Evolutionary conservation across 1,140 invertebrate species (phyloP), one percentile per base, ranked within the genome.

Genomic region (Oreohelix idahoensis): DNA sequence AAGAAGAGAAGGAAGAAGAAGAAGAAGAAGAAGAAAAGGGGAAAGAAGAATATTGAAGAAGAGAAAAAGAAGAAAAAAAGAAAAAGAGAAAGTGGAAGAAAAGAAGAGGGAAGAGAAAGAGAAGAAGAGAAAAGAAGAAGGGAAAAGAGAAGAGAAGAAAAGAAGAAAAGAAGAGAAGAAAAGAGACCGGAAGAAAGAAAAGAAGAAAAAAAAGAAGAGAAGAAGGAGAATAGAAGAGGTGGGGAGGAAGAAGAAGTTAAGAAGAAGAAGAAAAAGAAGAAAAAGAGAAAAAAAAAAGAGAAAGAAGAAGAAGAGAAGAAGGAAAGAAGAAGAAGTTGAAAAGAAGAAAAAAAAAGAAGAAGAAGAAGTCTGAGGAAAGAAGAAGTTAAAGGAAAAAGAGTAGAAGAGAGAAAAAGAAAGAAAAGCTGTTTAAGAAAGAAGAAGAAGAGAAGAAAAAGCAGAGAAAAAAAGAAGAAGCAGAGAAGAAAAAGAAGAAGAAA

Each of bases 91-190:
- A n/a, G n/a, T n/a, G n/a, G n/a, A n/a, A n/a, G n/a, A n/a, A n/a
- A n/a, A 71, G 39, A n/a, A 49, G 66, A 51, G 32, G n/a, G 36
- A 36, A 39, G 39, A 45, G 23, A 80, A 39, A 80, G 66, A 70
- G 23, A 70, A 38, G 39, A 42, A 71, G 66, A 70, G 29, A 45
- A 20, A 29, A 42, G 38, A 36, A 80, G 17, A 45, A 26, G 70
- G 63, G 70, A 20, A 51, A n/a, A 70, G 39, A 80, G 66, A 71
- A 36, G 1, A 29, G 23, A 23, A 80, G 26, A n/a, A 35, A 80
- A 32, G 70, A 63, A 80, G 66, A 45, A 42, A 80, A 36, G 39
- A 38, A 71, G 66, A 80, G 66, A 70, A 35, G 39, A 42, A 10
- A 49, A 80, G 23, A 71, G 66, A 70, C 29, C 20, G 66, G 42